phyloP scores from a whole-genome alignment of 1,140 invertebrate genomes.

The Lepidurus arcticus region DNA sequence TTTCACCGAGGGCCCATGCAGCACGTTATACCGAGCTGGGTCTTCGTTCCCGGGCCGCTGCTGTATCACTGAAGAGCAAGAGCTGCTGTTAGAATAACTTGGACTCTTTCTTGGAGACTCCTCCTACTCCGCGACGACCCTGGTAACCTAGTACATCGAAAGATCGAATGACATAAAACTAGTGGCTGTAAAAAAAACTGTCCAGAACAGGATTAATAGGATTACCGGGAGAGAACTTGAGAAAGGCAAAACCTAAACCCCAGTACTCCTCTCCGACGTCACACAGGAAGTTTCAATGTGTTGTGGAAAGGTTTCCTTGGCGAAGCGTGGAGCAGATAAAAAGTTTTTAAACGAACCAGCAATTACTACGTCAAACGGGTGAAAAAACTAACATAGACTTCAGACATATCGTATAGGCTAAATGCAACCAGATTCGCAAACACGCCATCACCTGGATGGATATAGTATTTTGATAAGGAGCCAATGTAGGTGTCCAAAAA shows the following conservation, averaged over 20 bases:
- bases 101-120: neutral
- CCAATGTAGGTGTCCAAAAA: too few species aligned
- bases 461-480: too few species aligned
- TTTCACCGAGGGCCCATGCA: neutral
- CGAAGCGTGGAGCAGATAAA: neutral
- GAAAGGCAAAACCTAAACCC: neutral
- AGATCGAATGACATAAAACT: neutral
- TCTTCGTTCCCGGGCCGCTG: neutral
- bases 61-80: neutral
- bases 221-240: neutral
- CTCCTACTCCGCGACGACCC: neutral
- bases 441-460: too few species aligned
- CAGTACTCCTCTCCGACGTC: neutral
- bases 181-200: neutral
- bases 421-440: too few species aligned
- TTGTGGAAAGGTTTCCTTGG: conserved; percentile 15
- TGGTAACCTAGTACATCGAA: neutral
- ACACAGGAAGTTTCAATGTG: conserved; percentile 2
- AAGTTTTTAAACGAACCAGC: too few species aligned
- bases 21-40: neutral
- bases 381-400: too few species aligned
- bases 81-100: conserved; percentile 3
- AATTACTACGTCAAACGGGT: too few species aligned
- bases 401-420: too few species aligned
- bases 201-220: neutral